A percentile compares a stretch with the other conserved stretches of the same genome.
phyloP scores from a whole-genome alignment of 1,140 invertebrate species.

The Helicorthomorpha holstii region DNA sequence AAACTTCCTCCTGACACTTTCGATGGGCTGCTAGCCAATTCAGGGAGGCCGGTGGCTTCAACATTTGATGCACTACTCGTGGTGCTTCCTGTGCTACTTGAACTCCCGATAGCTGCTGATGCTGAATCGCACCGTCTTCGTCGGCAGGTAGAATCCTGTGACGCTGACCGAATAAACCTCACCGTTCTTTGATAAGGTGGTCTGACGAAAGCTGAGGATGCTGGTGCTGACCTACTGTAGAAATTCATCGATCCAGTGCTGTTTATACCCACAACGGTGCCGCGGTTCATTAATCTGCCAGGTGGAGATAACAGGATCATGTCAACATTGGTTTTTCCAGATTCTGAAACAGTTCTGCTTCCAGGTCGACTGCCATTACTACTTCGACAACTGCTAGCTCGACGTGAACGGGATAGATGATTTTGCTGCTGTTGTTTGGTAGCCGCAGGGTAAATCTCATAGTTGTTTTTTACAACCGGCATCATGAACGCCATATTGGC shows the following conservation, averaged over 20 bases:
- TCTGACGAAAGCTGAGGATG: constrained; percentile 40
- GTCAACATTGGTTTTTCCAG: constrained; percentile 4
- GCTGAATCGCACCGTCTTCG: neutral
- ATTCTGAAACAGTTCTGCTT: constrained; percentile 6
- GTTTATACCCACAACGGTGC: too few species aligned
- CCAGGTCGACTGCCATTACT: neutral
- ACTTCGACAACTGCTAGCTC: neutral
- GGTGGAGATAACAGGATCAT: constrained; percentile 1
- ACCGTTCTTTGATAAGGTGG: constrained; percentile 31
- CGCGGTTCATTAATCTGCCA: neutral
- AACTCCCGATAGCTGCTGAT: constrained; percentile 30
- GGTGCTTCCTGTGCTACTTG: constrained; percentile 51
- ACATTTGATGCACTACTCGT: constrained; percentile 43
- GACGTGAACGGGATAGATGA: constrained; percentile 5
- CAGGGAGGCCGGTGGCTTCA: constrained; percentile 37
- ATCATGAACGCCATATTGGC: constrained; percentile 76
- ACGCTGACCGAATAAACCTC: constrained; percentile 54
- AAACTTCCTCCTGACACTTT: constrained; percentile 45
- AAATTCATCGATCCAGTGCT: too few species aligned
- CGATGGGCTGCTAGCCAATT: too few species aligned
- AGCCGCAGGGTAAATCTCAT: constrained; percentile 52
- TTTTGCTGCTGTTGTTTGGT: too few species aligned
- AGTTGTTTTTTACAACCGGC: constrained; percentile 81
- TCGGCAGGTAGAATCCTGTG: constrained; percentile 35
- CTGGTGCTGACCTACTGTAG: neutral